Conservation (phyloP, 1,140 invertebrate genomes). For the Drosophila obscura region DNA sequence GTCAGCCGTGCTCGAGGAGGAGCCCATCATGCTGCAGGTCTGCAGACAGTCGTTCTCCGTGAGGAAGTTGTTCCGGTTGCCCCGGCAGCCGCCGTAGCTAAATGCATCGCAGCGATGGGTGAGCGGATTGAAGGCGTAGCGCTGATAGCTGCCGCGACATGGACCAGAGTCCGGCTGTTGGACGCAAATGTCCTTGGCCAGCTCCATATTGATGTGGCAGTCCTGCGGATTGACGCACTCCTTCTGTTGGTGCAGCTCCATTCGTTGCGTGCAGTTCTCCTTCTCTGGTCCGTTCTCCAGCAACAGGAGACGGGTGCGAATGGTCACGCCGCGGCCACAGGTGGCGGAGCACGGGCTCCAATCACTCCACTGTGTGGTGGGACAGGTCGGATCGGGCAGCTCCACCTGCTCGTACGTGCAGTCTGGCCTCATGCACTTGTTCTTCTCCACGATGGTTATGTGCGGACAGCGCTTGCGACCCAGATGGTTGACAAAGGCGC, state of each 20-base stretch:
- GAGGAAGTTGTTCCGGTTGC: conserved; percentile 95
- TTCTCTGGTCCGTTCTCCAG: conserved; percentile 86
- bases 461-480: conserved; percentile 91
- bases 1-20: background rate
- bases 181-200: conserved; percentile 92
- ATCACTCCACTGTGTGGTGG: conserved; percentile 89
- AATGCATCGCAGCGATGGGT: conserved; percentile 92
- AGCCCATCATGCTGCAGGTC: conserved; percentile 85
- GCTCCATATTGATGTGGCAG: conserved; percentile 89
- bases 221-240: conserved; percentile 87
- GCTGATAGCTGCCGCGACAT: conserved; percentile 91
- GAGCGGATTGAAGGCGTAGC: conserved; percentile 92
- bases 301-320: conserved; percentile 89
- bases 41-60: conserved; percentile 90
- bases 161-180: conserved; percentile 89
- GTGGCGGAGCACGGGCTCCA: conserved; percentile 89
- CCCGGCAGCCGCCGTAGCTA: conserved; percentile 94
- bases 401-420: conserved; percentile 86
- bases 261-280: conserved; percentile 86
- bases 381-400: conserved; percentile 86
- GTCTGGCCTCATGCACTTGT: conserved; percentile 89
- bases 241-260: conserved; percentile 88
- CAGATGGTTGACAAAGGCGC: conserved; percentile 89
- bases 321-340: conserved; percentile 88
- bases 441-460: conserved; percentile 88